Percentiles rank a stretch among this genome's conserved stretches.
Evolutionary conservation across 2,888 invertebrate genomes (phyloP).

Genomic region (Lacanobia wlatinum): DNA sequence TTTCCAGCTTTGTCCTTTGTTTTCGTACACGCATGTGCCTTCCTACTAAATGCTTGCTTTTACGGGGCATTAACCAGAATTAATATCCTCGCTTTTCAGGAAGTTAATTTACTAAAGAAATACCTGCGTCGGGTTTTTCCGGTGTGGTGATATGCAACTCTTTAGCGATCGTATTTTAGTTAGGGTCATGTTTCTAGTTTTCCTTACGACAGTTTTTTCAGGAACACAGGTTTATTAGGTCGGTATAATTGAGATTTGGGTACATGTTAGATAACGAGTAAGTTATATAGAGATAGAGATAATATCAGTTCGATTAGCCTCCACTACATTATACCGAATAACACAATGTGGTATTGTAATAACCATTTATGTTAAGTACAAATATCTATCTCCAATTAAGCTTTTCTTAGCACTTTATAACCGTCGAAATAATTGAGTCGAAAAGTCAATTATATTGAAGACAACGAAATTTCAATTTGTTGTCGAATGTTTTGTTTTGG

Average conservation of each 20-base stretch:
- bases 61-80: constrained; percentile 55
- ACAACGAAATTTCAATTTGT: constrained; percentile 4
- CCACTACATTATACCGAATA: neutral
- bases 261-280: constrained; percentile 7
- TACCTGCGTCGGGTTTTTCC: neutral
- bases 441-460: constrained; percentile 28
- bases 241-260: neutral
- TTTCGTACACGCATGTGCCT: constrained; percentile 66
- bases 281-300: neutral
- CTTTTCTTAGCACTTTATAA: constrained; percentile 28
- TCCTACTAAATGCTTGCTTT: constrained; percentile 61
- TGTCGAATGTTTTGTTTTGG: constrained; percentile 1
- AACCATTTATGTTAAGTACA: neutral
- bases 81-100: constrained; percentile 20
- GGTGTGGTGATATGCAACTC: neutral
- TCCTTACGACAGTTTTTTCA: neutral
- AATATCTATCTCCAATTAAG: constrained; percentile 31
- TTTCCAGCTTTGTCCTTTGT: constrained; percentile 41
- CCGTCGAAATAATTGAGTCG: constrained; percentile 36
- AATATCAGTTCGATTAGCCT: neutral
- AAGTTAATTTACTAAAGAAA: constrained; percentile 35
- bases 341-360: neutral
- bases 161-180: neutral
- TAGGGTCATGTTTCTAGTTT: constrained; percentile 8
- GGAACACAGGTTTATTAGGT: neutral